Evolutionary conservation across 1,140 invertebrate genomes (phyloP).

Genomic region (Apocrypta bakeri): DNA sequence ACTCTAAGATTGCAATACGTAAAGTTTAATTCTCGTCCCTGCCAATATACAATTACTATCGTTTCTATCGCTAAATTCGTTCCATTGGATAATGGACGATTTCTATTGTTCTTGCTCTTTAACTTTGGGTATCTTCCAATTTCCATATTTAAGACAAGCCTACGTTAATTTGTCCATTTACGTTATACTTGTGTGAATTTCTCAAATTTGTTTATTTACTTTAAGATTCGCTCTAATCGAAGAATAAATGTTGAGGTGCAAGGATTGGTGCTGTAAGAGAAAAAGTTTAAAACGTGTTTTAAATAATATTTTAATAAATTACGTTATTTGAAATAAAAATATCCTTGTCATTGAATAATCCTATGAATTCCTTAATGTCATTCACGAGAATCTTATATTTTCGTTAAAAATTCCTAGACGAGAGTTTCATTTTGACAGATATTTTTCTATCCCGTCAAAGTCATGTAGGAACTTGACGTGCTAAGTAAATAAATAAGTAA

Average conservation of each 20-base stretch:
- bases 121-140: slow-evolving; percentile 23
- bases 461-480: too few relatives aligned
- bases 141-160: not conserved
- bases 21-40: not conserved
- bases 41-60: not conserved
- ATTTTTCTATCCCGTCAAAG: too few relatives aligned
- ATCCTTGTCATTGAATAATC: not conserved
- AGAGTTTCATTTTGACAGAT: too few relatives aligned
- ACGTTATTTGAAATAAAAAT: slow-evolving; percentile 26
- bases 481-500: too few relatives aligned
- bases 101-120: not conserved
- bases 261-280: slow-evolving; percentile 47
- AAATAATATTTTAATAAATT: slow-evolving; percentile 47
- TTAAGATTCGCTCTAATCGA: slow-evolving; percentile 28
- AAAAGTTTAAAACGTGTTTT: slow-evolving; percentile 34
- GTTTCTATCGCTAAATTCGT: not conserved
- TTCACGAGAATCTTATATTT: too few relatives aligned
- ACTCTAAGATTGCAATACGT: not conserved
- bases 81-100: not conserved
- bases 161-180: not conserved
- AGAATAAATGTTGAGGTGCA: slow-evolving; percentile 32
- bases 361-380: too few relatives aligned
- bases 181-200: slow-evolving; percentile 17
- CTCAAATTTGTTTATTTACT: not conserved
- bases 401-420: too few relatives aligned